Base-by-base conservation (phyloP, 1,140 invertebrate species). In the Asbolus verrucosus region DNA sequence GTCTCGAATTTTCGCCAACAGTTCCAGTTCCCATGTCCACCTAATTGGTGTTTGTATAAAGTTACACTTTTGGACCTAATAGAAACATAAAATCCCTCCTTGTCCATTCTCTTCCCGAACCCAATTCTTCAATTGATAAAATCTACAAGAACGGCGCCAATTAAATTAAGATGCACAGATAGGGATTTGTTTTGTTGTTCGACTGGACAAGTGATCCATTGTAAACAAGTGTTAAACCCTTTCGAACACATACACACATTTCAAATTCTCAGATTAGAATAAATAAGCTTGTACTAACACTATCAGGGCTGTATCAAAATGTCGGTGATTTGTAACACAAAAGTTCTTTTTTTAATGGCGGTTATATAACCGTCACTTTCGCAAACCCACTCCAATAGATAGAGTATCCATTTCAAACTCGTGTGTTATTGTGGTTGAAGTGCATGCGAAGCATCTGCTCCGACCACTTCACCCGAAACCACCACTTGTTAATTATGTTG, bases 401-500 rank as follows among this genome's bases (percentile, higher is more conserved):
- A 54, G 11, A 54, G 46, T 54, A 54, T 54, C 46, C 46, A 54
- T 54, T 54, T 54, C 46, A 27, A 21, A n/a, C n/a, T 54, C 46
- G 46, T 54, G 46, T 54, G 46, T 54, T 54, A 54, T 54, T 54
- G 46, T 54, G 46, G 46, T 54, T 54, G 46, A 54, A 54, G 46
- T 54, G 46, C 46, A 54, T 54, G 14, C 46, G 39, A 36, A 36
- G 61, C 61, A 63, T 63, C 61, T 63, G 61, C 61, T 62, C 30
- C 59, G 59, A 38, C 59, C 59, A 62, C 36, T 62, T 39, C 61
- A 38, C 21, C n/a, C n/a, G n/a, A n/a, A n/a, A n/a, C n/a, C 39
- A 63, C 39, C 39, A 63, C 61, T 62, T 41, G 61, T 63, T 63
- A 63, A 63, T 63, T 63, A 63, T 38, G 33, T 39, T 39, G 61